A percentile compares a stretch with the other conserved stretches of the same genome.
phyloP scores from a whole-genome alignment of 2,888 invertebrate genomes.

The Torymus aiolomorphi region DNA sequence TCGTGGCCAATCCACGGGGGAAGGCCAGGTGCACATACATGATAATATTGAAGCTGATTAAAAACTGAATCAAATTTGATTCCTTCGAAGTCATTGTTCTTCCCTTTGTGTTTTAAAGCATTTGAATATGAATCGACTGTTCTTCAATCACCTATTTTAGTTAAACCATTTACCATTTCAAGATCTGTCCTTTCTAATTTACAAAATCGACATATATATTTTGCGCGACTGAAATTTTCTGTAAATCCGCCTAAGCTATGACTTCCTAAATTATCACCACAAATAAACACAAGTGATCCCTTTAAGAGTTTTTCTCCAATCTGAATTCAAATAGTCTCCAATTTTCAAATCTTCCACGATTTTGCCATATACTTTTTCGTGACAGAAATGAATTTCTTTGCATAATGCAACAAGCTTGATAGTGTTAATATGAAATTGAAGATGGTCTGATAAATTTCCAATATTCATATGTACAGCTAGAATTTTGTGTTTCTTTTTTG shows the following conservation, averaged over 20 bases:
- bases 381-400: conserved; percentile 59
- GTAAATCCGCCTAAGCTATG: conserved; percentile 65
- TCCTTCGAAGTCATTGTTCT: conserved; percentile 40
- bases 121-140: not conserved
- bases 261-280: conserved; percentile 56
- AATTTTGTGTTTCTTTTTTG: conserved; percentile 61
- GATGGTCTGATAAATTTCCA: conserved; percentile 61
- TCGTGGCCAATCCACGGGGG: conserved; percentile 58
- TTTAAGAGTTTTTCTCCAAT: conserved; percentile 48
- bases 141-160: not conserved
- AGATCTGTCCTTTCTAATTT: not conserved
- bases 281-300: conserved; percentile 60
- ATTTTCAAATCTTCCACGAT: conserved; percentile 61
- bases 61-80: conserved; percentile 55
- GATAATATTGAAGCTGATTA: conserved; percentile 45
- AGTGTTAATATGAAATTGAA: conserved; percentile 60
- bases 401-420: conserved; percentile 64
- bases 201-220: conserved; percentile 64
- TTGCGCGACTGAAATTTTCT: conserved; percentile 62
- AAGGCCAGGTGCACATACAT: conserved; percentile 54
- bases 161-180: not conserved
- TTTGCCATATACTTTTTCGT: conserved; percentile 46
- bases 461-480: conserved; percentile 63
- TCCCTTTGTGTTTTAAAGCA: not conserved
- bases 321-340: conserved; percentile 52